These are phyloP conservation scores for Neoaliturus tenellus DNA, from an alignment of 2,888 invertebrate species.

Conservation along the genomic window DNA sequence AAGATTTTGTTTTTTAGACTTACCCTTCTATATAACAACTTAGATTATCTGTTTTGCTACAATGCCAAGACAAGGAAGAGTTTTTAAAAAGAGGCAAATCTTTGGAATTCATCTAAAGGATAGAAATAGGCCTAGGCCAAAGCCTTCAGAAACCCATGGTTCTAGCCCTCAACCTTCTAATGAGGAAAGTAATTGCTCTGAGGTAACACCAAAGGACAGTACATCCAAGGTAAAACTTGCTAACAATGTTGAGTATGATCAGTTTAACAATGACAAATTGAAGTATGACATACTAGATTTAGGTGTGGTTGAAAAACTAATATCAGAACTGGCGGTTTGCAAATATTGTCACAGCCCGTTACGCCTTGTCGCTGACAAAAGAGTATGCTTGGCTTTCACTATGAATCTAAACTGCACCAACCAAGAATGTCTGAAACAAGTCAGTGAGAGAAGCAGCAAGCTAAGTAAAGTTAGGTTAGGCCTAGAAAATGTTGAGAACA, in stretches of 20 bases:
- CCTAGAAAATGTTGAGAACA: background rate
- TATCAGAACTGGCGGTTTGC: constrained; percentile 21
- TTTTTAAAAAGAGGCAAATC: background rate
- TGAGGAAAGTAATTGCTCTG: background rate
- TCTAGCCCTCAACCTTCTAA: background rate
- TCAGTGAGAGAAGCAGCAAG: background rate
- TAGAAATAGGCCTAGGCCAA: background rate
- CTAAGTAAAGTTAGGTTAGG: constrained; percentile 5
- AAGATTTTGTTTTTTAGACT: background rate
- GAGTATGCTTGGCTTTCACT: constrained; percentile 9
- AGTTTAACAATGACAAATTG: background rate
- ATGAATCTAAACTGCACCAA: constrained; percentile 5
- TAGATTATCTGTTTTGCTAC: background rate
- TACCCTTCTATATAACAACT: background rate
- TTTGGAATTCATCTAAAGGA: background rate
- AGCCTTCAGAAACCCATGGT: background rate
- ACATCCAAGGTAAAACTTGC: constrained; percentile 22
- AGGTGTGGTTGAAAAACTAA: background rate
- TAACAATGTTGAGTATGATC: background rate
- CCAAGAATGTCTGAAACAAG: background rate
- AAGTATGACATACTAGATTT: constrained; percentile 35
- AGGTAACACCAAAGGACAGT: background rate
- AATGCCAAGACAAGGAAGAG: constrained; percentile 21
- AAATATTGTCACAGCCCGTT: background rate
- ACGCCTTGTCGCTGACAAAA: background rate